Evolutionary conservation across 2,888 invertebrate species (phyloP).

Genomic region (Apotomis turbidana): DNA sequence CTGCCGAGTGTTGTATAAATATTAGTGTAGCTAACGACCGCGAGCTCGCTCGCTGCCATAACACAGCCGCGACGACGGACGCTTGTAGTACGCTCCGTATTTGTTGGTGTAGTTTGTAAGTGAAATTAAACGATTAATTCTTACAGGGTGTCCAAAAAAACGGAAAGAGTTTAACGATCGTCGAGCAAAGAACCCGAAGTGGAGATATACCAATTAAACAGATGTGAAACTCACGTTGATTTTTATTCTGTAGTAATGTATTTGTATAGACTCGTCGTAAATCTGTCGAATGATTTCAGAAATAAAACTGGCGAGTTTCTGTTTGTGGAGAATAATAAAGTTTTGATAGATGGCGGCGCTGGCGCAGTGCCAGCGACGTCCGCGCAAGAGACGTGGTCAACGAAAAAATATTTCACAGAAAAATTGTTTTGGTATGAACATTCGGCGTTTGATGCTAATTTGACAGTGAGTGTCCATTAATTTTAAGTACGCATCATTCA

Average conservation of each 20-base stretch:
- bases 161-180: not conserved
- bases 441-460: slow-evolving; percentile 36
- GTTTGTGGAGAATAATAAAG: slow-evolving; percentile 43
- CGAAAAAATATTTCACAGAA: slow-evolving; percentile 21
- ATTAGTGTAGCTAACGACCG: slow-evolving; percentile 47
- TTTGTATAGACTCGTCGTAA: slow-evolving; percentile 43
- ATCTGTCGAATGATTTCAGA: slow-evolving; percentile 49
- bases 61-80: slow-evolving; percentile 36
- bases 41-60: slow-evolving; percentile 43
- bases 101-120: slow-evolving; percentile 8
- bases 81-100: slow-evolving; percentile 2
- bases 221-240: slow-evolving; percentile 11
- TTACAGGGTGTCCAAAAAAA: slow-evolving; percentile 28
- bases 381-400: slow-evolving; percentile 8
- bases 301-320: slow-evolving; percentile 48
- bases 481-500: slow-evolving; percentile 25
- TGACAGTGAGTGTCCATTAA: slow-evolving; percentile 36
- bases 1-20: slow-evolving; percentile 49
- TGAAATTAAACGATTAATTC: slow-evolving; percentile 15
- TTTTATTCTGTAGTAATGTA: slow-evolving; percentile 36
- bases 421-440: slow-evolving; percentile 25
- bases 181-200: slow-evolving; percentile 13
- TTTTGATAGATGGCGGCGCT: slow-evolving; percentile 45
- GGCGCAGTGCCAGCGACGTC: slow-evolving; percentile 41
- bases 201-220: slow-evolving; percentile 22